Evolutionary conservation across 64 coral and sea anemone genomes (phyloP).

Genomic region (Orbicella faveolata): DNA sequence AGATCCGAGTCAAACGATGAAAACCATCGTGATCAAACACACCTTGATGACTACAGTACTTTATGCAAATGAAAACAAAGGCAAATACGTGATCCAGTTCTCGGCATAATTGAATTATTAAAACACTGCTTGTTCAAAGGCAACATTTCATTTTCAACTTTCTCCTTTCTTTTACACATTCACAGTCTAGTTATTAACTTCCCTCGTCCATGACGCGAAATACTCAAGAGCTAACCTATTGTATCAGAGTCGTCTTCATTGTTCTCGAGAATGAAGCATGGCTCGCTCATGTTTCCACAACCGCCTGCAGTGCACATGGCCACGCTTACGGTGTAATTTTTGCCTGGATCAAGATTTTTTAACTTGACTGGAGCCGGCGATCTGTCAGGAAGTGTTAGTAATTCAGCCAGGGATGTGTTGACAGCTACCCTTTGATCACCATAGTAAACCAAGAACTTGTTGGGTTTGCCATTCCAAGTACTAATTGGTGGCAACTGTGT

Average conservation of each 20-base stretch:
- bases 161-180: too few species aligned
- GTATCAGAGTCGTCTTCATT: neutral
- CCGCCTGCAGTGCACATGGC: neutral
- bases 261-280: neutral
- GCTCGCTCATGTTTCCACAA: neutral
- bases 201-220: too few species aligned
- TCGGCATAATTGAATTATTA: too few species aligned
- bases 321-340: neutral
- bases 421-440: neutral
- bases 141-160: too few species aligned
- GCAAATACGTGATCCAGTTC: too few species aligned
- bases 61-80: too few species aligned
- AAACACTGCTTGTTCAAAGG: too few species aligned
- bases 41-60: too few species aligned
- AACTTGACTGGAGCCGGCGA: neutral
- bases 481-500: neutral
- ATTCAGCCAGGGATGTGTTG: neutral
- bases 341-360: neutral
- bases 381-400: neutral
- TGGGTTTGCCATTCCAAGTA: constrained; percentile 19
- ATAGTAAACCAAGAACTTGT: neutral
- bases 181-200: too few species aligned
- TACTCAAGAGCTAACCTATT: neutral
- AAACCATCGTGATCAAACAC: too few species aligned
- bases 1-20: too few species aligned